Conservation (phyloP, 2,888 invertebrate species). For the Netelia melanura region DNA sequence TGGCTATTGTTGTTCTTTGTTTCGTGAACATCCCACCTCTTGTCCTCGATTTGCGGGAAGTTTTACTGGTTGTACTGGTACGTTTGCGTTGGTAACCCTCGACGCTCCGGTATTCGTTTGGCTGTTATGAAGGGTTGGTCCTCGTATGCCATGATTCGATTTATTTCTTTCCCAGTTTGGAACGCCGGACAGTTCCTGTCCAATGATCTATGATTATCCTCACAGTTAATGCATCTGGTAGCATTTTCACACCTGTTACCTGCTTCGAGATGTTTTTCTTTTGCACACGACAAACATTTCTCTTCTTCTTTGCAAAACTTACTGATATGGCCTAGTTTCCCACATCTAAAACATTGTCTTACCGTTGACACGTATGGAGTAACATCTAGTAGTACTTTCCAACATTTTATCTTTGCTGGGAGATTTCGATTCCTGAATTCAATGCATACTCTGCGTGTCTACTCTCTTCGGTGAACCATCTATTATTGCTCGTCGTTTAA, state of each 20-base stretch:
- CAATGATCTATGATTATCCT: neutral
- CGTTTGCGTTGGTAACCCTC: neutral
- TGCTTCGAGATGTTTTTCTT: constrained; percentile 1
- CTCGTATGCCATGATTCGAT: constrained; percentile 8
- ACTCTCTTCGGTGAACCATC: neutral
- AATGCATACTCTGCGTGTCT: neutral
- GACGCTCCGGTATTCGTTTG: neutral
- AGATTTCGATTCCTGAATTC: neutral
- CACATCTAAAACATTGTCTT: constrained; percentile 10
- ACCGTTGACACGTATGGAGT: neutral
- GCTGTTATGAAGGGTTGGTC: neutral
- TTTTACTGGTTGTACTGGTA: neutral
- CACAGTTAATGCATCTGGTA: constrained; percentile 13
- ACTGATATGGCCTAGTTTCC: constrained; percentile 40
- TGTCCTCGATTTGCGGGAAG: neutral
- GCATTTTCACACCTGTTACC: neutral
- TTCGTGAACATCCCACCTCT: neutral
- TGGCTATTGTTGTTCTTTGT: neutral
- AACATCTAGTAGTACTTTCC: neutral
- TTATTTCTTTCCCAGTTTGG: neutral
- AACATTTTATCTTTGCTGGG: neutral
- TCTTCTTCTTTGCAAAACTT: constrained; percentile 8
- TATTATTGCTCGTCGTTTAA: neutral
- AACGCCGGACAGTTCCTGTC: neutral
- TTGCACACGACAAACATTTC: neutral